Conservation (phyloP, 2,888 invertebrate species). For the Drosophila anomalipes region DNA sequence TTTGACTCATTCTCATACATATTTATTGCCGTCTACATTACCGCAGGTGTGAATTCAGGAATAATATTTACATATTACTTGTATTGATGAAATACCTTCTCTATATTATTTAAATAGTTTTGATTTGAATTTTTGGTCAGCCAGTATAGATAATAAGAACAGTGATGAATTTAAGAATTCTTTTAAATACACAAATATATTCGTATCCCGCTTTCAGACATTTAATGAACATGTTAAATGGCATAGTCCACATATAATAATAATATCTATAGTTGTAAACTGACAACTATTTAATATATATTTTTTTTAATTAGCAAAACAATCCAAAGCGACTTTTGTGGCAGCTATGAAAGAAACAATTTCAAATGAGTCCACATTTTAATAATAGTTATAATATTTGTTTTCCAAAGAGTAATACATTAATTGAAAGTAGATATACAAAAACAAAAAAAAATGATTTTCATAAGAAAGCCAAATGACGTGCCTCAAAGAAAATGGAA, state of each 20-base stretch:
- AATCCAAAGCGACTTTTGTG: background rate
- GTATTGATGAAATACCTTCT: background rate
- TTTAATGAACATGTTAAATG: background rate
- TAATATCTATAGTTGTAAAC: background rate
- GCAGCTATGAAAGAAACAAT: background rate
- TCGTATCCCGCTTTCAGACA: background rate
- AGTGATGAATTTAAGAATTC: background rate
- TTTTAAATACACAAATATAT: background rate
- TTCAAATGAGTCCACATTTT: background rate
- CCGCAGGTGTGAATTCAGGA: constrained; percentile 51
- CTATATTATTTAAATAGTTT: background rate
- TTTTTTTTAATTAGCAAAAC: background rate
- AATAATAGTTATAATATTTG: background rate
- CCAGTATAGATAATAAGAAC: background rate
- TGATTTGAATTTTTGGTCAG: background rate
- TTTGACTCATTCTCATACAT: constrained; percentile 28
- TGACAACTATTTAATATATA: background rate
- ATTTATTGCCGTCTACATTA: constrained; percentile 40
- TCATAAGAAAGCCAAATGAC: background rate
- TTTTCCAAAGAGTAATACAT: background rate
- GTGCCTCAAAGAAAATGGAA: constrained; percentile 3
- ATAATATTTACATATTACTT: background rate
- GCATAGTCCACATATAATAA: background rate
- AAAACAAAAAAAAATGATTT: background rate
- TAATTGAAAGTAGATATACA: background rate